These are phyloP conservation scores for Euglossa dilemma DNA, from an alignment of 1,140 invertebrate species.

Conservation along the genomic window DNA sequence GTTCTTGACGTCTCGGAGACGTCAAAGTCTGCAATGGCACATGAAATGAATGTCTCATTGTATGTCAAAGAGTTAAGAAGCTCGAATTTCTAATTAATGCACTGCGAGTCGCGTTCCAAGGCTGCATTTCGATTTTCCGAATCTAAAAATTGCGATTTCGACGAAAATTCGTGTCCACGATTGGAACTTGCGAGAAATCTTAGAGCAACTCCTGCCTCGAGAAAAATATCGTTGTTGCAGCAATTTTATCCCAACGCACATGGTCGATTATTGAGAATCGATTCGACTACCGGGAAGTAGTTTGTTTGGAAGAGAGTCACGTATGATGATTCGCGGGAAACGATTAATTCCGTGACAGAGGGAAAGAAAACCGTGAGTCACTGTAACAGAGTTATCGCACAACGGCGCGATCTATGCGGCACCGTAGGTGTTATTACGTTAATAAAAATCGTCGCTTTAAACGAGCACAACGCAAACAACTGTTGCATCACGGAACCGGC, in stretches of 20 bases:
- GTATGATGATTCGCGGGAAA: background rate
- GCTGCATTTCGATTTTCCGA: no score
- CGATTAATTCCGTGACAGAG: background rate
- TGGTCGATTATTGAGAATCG: background rate
- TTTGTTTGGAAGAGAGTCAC: background rate
- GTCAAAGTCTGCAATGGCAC: no score
- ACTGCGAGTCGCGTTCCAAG: no score
- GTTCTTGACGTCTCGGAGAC: no score
- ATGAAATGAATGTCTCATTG: no score
- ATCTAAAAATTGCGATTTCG: no score
- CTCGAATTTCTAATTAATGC: no score
- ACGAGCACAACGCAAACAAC: background rate
- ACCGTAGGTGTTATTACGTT: background rate
- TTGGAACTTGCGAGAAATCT: no score
- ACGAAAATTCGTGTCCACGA: no score
- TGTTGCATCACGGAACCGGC: background rate
- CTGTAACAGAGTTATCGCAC: background rate
- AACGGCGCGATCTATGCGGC: background rate
- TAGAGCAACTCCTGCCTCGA: no score
- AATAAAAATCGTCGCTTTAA: background rate
- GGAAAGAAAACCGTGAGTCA: background rate
- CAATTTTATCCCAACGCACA: background rate
- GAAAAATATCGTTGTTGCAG: background rate
- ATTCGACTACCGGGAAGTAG: background rate
- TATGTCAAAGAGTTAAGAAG: no score